Conservation (phyloP, 2,888 invertebrate species). For the Heteromurus nitidus region DNA sequence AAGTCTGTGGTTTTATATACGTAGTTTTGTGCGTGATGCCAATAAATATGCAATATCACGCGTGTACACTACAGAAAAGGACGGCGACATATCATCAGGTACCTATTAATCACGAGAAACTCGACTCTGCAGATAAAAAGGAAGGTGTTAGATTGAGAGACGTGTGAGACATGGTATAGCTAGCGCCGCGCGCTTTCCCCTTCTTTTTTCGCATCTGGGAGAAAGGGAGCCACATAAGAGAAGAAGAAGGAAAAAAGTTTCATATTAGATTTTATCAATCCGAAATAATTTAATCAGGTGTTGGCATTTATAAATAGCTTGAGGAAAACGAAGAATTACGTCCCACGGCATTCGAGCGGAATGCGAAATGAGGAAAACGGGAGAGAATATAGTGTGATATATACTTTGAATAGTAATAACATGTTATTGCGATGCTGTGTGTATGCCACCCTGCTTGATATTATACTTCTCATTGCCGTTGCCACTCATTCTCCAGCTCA, state of each 20-base stretch:
- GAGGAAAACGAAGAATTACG: conserved; percentile 63
- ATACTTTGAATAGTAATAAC: background rate
- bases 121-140: conserved; percentile 35
- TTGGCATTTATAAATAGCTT: conserved; percentile 66
- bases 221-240: conserved; percentile 24
- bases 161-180: background rate
- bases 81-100: conserved; percentile 64
- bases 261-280: conserved; percentile 61
- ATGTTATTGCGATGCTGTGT: conserved; percentile 19
- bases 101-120: conserved; percentile 61
- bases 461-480: no score
- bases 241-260: conserved; percentile 49
- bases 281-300: conserved; percentile 66
- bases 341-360: conserved; percentile 46
- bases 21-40: conserved; percentile 60
- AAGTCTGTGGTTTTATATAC: background rate
- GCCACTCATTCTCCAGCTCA: conserved; percentile 6
- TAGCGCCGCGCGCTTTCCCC: conserved; percentile 11
- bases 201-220: conserved; percentile 10
- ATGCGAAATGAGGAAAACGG: conserved; percentile 63
- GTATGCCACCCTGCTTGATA: conserved; percentile 4
- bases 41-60: conserved; percentile 66
- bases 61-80: conserved; percentile 49
- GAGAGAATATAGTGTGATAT: no score
- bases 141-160: conserved; percentile 49